These are phyloP conservation scores for Microcebus jonahi DNA, from an alignment of 2,113 vertebrate genomes.

Conservation along the genomic window DNA sequence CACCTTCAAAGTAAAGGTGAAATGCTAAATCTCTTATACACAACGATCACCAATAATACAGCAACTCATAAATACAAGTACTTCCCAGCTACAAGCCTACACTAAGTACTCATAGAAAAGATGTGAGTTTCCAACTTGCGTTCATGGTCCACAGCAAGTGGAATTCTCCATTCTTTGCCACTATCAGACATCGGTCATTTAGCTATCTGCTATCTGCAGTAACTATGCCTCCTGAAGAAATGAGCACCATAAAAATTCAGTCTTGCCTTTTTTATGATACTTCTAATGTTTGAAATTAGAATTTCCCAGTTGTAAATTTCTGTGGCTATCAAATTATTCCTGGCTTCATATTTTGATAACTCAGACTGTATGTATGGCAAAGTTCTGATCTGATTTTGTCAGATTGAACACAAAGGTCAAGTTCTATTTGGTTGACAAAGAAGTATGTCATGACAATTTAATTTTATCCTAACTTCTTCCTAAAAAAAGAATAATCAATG, in stretches of 20 bases:
- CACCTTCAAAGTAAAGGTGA: neutral
- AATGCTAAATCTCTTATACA: neutral
- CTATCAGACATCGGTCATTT: neutral
- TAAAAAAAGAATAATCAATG: constrained; percentile 54
- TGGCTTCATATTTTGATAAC: neutral
- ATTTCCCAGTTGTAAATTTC: neutral
- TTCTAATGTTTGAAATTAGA: neutral
- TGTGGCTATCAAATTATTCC: neutral
- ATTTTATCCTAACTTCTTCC: constrained; percentile 26
- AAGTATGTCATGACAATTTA: neutral
- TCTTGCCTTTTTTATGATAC: neutral
- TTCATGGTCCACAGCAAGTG: neutral
- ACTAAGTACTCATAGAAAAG: neutral
- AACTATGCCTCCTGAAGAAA: neutral
- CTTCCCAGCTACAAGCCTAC: neutral
- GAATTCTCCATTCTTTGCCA: neutral
- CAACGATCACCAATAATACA: neutral
- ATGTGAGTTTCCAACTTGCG: neutral
- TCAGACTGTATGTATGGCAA: neutral
- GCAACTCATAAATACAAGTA: neutral
- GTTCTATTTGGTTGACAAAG: neutral
- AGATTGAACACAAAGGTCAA: neutral
- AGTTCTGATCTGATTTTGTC: neutral
- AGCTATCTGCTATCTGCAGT: neutral
- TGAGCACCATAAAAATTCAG: neutral